phyloP scores from a whole-genome alignment of 2,113 vertebrate genomes.

The Mastomys coucha region DNA sequence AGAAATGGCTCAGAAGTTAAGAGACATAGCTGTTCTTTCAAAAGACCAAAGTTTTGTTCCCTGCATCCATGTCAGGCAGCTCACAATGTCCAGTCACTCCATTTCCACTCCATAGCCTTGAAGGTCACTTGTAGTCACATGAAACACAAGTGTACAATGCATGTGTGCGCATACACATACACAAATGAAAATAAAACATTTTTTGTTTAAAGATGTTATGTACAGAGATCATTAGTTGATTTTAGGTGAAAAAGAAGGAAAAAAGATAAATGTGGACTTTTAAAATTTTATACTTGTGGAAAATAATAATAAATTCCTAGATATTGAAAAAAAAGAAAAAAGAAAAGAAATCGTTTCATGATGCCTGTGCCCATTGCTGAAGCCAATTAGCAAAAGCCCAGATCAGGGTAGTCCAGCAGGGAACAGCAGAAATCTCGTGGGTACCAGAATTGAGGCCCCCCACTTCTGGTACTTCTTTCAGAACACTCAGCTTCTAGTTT shows the following conservation, averaged over 20 bases:
- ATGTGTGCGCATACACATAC: background rate
- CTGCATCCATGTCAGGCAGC: background rate
- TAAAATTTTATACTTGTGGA: background rate
- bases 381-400: slow-evolving; percentile 13
- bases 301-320: slow-evolving; percentile 24
- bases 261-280: background rate
- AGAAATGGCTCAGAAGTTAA: background rate
- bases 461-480: background rate
- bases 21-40: background rate
- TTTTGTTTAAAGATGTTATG: background rate
- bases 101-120: background rate
- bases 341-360: background rate
- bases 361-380: background rate
- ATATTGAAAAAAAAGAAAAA: background rate
- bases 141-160: background rate
- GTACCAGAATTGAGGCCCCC: background rate
- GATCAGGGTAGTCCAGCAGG: background rate
- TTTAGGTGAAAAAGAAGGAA: background rate
- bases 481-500: background rate
- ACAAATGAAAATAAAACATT: background rate
- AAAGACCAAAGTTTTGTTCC: background rate
- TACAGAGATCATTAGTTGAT: background rate
- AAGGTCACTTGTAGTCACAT: background rate
- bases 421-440: background rate
- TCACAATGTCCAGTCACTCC: background rate